phyloP scores from a whole-genome alignment of 2,797 vertebrate genomes.

The Microcaecilia unicolor region DNA sequence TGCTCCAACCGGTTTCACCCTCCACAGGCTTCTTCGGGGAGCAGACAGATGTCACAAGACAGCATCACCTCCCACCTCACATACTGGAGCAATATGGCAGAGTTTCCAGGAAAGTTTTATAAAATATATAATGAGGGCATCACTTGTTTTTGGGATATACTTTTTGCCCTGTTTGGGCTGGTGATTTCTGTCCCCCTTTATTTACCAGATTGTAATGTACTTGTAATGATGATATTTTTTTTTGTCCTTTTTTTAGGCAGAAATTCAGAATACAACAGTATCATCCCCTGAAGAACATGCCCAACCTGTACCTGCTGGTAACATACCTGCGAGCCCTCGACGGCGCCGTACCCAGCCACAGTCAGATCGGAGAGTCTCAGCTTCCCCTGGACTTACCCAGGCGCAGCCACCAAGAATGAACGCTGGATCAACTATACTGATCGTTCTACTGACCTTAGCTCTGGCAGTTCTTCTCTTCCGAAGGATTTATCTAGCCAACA shows the following conservation, averaged over 20 bases:
- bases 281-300: constrained; percentile 23
- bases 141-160: too few species aligned
- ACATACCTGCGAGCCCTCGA: constrained; percentile 66
- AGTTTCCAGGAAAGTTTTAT: too few species aligned
- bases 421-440: constrained; percentile 70
- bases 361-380: constrained; percentile 46
- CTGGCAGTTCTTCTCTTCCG: constrained; percentile 89
- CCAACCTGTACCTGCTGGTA: constrained; percentile 20
- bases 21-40: too few species aligned
- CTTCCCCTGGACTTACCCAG: constrained; percentile 48
- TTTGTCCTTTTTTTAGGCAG: constrained; percentile 28
- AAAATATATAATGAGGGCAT: too few species aligned
- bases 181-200: too few species aligned
- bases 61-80: too few species aligned
- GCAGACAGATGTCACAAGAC: too few species aligned
- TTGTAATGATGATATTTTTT: too few species aligned
- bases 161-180: too few species aligned
- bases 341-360: constrained; percentile 80
- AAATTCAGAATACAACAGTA: constrained; percentile 9
- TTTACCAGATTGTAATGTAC: too few species aligned
- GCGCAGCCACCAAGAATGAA: constrained; percentile 54
- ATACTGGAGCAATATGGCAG: too few species aligned
- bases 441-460: constrained; percentile 81
- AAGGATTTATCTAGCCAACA: constrained; percentile 83
- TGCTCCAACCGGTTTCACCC: too few species aligned